These are phyloP conservation scores for Mugil cephalus DNA, from an alignment of 2,113 vertebrate genomes.

Conservation along the genomic window DNA sequence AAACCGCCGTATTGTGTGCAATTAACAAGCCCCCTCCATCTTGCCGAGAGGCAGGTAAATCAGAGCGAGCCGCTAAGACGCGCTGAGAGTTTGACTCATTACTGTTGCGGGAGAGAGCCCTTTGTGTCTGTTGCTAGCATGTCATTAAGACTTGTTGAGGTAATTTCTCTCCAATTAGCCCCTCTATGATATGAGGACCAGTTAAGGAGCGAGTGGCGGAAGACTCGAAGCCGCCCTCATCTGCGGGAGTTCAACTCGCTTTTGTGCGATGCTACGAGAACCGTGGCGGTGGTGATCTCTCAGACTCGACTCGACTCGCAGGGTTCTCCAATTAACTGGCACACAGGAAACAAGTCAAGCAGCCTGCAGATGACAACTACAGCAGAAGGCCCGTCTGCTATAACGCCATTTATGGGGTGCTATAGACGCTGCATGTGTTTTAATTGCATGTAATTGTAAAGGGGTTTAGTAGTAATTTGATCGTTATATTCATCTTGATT, in stretches of 20 bases:
- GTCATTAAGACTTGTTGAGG: conserved; percentile 72
- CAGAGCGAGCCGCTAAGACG: conserved; percentile 43
- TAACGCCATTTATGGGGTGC: conserved; percentile 23
- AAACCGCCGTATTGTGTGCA: not conserved
- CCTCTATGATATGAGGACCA: conserved; percentile 67
- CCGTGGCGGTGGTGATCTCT: not conserved
- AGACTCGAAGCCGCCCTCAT: conserved; percentile 38
- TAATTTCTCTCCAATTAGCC: conserved; percentile 75
- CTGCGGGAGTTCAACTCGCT: conserved; percentile 24
- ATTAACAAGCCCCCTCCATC: conserved; percentile 16
- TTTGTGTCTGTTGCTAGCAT: conserved; percentile 50
- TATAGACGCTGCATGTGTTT: conserved; percentile 2
- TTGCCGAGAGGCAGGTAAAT: conserved; percentile 46
- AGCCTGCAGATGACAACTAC: conserved; percentile 17
- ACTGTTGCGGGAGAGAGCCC: conserved; percentile 50
- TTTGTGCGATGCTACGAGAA: not conserved
- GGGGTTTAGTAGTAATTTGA: no score
- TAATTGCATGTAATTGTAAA: no score
- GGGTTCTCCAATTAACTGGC: conserved; percentile 13
- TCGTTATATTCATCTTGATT: not conserved
- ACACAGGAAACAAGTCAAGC: conserved; percentile 18
- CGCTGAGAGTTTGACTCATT: conserved; percentile 65
- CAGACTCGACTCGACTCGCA: not conserved
- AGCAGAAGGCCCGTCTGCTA: conserved; percentile 4
- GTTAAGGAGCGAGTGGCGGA: conserved; percentile 54